Evolutionary conservation across 2,888 invertebrate genomes (phyloP).

Genomic region (Parnassius mnemosyne): DNA sequence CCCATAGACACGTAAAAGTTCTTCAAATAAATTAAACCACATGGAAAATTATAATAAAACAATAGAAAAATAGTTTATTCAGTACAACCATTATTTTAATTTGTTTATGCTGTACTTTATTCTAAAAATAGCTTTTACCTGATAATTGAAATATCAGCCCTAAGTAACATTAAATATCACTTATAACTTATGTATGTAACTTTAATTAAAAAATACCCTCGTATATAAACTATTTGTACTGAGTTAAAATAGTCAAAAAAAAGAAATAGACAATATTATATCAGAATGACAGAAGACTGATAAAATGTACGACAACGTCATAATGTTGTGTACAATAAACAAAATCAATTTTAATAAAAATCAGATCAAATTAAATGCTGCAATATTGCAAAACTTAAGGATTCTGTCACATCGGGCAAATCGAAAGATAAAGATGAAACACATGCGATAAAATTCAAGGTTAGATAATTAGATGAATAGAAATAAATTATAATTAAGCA

Average conservation of each 20-base stretch:
- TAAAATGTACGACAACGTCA: conserved; percentile 6
- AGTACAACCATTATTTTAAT: too few relatives aligned
- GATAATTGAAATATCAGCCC: too few relatives aligned
- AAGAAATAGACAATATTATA: conserved; percentile 19
- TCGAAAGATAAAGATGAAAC: conserved; percentile 10
- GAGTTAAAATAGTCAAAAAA: neutral
- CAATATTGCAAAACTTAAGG: neutral
- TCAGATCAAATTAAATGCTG: conserved; percentile 7
- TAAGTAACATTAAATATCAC: too few relatives aligned
- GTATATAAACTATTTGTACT: too few relatives aligned
- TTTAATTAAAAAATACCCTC: too few relatives aligned
- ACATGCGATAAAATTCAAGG: conserved; percentile 49
- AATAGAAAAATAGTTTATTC: too few relatives aligned
- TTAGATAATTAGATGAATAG: conserved; percentile 38
- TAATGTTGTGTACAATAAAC: conserved; percentile 3
- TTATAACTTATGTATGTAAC: too few relatives aligned
- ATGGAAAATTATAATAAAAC: too few relatives aligned
- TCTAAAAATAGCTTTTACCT: too few relatives aligned
- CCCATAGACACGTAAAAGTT: too few relatives aligned
- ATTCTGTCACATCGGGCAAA: neutral
- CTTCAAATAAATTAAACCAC: too few relatives aligned
- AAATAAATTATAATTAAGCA: conserved; percentile 31
- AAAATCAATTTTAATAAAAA: conserved; percentile 6
- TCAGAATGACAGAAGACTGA: conserved; percentile 20
- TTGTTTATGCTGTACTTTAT: too few relatives aligned